Conservation (phyloP, 2,888 invertebrate genomes). For the Drosophila greeni region DNA sequence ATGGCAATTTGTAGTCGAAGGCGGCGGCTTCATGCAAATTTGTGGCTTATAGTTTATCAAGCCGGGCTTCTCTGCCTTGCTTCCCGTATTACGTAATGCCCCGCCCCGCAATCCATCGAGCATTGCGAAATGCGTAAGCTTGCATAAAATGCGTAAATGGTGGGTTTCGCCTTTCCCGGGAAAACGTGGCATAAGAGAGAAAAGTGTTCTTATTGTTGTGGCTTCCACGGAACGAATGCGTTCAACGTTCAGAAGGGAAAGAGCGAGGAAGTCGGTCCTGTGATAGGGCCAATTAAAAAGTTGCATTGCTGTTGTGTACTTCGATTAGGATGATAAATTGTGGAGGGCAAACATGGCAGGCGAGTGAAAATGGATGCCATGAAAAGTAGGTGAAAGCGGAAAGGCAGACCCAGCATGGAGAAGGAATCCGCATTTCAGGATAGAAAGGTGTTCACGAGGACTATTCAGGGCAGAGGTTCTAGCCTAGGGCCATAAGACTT, state of each 20-base stretch:
- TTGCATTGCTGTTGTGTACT: conserved; percentile 28
- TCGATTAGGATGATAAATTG: conserved; percentile 37
- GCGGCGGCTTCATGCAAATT: conserved; percentile 63
- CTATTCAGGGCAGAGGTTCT: background rate
- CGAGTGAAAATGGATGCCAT: background rate
- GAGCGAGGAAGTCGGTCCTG: background rate
- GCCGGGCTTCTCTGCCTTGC: conserved; percentile 38
- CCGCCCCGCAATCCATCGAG: conserved; percentile 19
- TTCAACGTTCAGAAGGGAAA: background rate
- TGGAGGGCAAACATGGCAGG: conserved; percentile 8
- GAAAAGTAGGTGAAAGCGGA: background rate
- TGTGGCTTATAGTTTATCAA: conserved; percentile 73
- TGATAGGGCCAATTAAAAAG: conserved; percentile 26
- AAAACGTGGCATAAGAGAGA: background rate
- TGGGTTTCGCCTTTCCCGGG: conserved; percentile 10
- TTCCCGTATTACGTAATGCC: conserved; percentile 16
- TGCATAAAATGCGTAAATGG: conserved; percentile 63
- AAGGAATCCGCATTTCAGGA: background rate
- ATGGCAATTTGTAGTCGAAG: conserved; percentile 72
- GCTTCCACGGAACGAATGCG: conserved; percentile 18
- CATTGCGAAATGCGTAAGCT: conserved; percentile 65
- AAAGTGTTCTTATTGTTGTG: conserved; percentile 9
- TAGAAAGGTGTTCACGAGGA: background rate
- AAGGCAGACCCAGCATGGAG: too few relatives aligned
- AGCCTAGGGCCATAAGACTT: background rate